Conservation (phyloP, 1,140 invertebrate species). For the Drosophila persimilis region DNA sequence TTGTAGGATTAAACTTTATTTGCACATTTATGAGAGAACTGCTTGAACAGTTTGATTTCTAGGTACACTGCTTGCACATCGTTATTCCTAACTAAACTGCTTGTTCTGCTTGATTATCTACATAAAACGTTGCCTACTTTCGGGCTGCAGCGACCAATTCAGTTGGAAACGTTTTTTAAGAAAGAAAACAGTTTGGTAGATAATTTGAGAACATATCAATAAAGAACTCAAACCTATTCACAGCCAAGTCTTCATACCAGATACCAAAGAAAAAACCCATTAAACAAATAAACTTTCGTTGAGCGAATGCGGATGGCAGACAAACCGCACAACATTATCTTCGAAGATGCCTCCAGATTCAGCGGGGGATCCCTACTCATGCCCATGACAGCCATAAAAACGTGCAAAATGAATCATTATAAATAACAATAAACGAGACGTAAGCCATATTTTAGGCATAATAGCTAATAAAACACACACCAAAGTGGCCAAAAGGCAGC, state of each 20-base stretch:
- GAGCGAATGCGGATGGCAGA: constrained; percentile 42
- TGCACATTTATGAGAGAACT: constrained; percentile 2
- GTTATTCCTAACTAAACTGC: constrained; percentile 16
- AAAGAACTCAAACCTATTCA: constrained; percentile 5
- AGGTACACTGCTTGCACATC: neutral
- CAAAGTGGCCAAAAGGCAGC: constrained; percentile 50
- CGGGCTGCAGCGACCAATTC: constrained; percentile 9
- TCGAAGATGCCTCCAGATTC: constrained; percentile 25
- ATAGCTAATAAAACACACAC: constrained; percentile 77
- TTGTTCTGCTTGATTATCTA: constrained; percentile 3
- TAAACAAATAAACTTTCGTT: constrained; percentile 48
- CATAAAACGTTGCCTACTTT: constrained; percentile 31
- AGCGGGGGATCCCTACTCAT: constrained; percentile 37
- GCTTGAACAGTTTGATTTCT: no score
- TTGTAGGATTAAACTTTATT: constrained; percentile 30
- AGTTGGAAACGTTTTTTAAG: constrained; percentile 1
- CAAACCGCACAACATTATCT: constrained; percentile 51
- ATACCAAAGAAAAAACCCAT: constrained; percentile 18
- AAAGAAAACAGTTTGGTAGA: constrained; percentile 31
- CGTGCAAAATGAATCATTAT: constrained; percentile 77
- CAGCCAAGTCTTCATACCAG: constrained; percentile 2
- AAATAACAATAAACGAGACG: constrained; percentile 78
- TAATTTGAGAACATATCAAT: constrained; percentile 49
- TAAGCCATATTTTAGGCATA: constrained; percentile 77
- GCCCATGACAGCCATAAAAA: constrained; percentile 70